Evolutionary conservation across 1,140 invertebrate species (phyloP).

Genomic region (Philotrypesis tridentata): DNA sequence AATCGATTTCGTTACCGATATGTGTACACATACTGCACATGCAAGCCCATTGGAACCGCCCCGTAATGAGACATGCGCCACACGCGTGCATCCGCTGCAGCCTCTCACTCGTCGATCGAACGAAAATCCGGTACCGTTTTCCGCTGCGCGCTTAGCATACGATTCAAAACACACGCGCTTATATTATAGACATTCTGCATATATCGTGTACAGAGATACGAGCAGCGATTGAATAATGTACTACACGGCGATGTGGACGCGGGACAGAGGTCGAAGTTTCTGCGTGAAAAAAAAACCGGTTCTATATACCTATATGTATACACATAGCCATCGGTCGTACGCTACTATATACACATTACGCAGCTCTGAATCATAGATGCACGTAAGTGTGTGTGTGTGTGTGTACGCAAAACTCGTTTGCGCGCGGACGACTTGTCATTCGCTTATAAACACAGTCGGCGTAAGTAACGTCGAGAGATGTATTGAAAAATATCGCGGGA

Average conservation of each 20-base stretch:
- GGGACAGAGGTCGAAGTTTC: neutral
- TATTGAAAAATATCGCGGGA: no score
- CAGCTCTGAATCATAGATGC: conserved; percentile 51
- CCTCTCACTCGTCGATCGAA: no score
- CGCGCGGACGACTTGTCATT: neutral
- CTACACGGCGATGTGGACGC: neutral
- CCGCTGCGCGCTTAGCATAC: no score
- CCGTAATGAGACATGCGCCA: no score
- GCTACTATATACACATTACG: neutral
- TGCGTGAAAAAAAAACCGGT: conserved; percentile 7
- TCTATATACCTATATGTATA: neutral
- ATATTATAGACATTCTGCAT: no score
- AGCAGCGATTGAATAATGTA: neutral
- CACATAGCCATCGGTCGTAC: no score
- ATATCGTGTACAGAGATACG: neutral
- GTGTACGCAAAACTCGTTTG: conserved; percentile 50
- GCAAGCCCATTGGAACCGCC: no score
- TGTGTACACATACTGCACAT: no score
- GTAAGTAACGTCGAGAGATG: neutral
- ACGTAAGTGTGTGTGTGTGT: no score
- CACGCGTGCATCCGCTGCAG: no score
- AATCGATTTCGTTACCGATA: no score
- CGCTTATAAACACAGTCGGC: neutral
- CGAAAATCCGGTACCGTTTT: neutral
- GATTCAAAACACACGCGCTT: no score